phyloP scores from a whole-genome alignment of 1,140 invertebrate genomes.

The Neodiprion pinetum region DNA sequence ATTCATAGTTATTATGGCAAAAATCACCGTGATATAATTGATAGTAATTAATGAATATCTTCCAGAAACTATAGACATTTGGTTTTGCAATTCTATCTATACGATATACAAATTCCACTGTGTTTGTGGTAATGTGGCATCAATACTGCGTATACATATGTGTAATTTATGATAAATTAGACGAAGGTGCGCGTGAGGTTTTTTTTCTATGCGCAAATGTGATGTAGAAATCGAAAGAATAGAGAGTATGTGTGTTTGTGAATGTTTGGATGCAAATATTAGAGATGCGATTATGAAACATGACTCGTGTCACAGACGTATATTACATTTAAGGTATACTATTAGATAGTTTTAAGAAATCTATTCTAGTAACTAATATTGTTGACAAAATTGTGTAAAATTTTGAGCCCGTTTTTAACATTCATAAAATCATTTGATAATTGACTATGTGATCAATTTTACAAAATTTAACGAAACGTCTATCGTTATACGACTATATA shows the following conservation, averaged over 20 bases:
- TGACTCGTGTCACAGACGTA: neutral
- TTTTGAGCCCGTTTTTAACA: conserved; percentile 3
- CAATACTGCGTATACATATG: neutral
- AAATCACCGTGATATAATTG: too few species aligned
- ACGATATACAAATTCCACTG: too few species aligned
- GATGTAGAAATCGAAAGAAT: conserved; percentile 5
- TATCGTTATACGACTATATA: too few species aligned
- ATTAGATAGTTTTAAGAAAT: neutral
- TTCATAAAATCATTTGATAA: neutral
- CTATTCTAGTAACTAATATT: neutral
- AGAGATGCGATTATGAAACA: neutral
- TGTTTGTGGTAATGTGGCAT: neutral
- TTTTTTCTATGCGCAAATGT: neutral
- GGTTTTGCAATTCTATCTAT: too few species aligned
- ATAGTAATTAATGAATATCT: too few species aligned
- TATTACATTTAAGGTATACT: neutral
- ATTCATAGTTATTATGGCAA: too few species aligned
- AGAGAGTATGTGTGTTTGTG: neutral
- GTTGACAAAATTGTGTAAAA: conserved; percentile 7
- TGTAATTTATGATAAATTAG: neutral
- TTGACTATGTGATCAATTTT: neutral
- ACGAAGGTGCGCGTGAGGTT: neutral
- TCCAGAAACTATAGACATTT: too few species aligned
- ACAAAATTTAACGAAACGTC: neutral
- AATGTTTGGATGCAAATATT: neutral